phyloP scores from a whole-genome alignment of 2,797 vertebrate genomes.

The Artibeus lituratus region DNA sequence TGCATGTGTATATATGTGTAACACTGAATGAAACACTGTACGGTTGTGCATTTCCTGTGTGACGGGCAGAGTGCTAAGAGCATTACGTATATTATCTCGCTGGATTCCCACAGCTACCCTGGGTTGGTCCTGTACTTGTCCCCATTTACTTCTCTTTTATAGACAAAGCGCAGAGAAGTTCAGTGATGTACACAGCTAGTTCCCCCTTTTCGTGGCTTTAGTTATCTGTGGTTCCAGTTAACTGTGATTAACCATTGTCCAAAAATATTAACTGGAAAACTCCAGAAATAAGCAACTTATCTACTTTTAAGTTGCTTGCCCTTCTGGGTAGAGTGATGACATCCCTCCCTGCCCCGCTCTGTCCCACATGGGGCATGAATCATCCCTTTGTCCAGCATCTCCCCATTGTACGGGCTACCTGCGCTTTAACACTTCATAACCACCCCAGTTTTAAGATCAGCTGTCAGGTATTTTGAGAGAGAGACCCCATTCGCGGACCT shows the following conservation, averaged over 20 bases:
- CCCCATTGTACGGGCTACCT: neutral
- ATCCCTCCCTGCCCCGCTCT: neutral
- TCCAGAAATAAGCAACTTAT: too few relatives aligned
- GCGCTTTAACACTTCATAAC: neutral
- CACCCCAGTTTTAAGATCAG: neutral
- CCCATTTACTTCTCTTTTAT: neutral
- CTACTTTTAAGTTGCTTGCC: neutral
- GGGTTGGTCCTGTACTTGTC: rapidly evolving
- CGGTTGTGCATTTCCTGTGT: rapidly evolving
- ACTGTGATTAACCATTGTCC: neutral
- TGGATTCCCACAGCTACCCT: neutral
- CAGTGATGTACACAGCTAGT: neutral
- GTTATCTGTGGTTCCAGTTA: neutral
- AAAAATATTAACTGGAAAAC: neutral
- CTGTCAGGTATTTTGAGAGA: neutral
- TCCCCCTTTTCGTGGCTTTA: neutral
- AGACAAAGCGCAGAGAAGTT: neutral
- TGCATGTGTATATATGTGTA: neutral
- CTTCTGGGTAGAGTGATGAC: too few relatives aligned
- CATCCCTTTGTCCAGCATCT: neutral
- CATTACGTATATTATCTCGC: rapidly evolving
- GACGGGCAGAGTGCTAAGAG: neutral
- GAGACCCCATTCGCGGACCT: neutral
- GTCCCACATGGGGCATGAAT: neutral
- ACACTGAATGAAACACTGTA: neutral